Evolutionary conservation across 1,140 invertebrate species (phyloP).

Genomic region (Orchestia grillus): DNA sequence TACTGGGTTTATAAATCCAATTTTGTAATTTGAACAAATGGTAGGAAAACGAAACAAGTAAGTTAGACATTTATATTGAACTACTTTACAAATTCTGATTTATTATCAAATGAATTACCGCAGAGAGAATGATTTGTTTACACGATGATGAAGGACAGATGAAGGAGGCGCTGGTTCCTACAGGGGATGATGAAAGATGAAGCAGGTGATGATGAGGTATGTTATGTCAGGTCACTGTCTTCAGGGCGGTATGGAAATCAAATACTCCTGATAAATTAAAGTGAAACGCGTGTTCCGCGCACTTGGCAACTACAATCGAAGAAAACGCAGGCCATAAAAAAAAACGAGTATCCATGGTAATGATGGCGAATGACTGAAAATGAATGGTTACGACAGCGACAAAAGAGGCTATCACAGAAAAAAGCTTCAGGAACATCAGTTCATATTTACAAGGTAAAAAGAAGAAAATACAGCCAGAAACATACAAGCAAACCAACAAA

Average conservation of each 20-base stretch:
- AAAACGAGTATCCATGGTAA: not conserved
- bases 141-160: slow-evolving; percentile 40
- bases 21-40: not conserved
- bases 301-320: not conserved
- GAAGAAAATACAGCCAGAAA: not conserved
- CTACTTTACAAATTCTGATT: slow-evolving; percentile 34
- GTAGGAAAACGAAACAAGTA: slow-evolving; percentile 12
- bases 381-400: not conserved
- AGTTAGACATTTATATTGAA: slow-evolving; percentile 49
- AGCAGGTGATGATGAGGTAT: not conserved
- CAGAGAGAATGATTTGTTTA: slow-evolving; percentile 43
- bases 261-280: slow-evolving; percentile 4
- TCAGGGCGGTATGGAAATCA: not conserved
- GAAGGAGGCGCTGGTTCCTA: not conserved
- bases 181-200: not conserved
- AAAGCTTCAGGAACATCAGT: slow-evolving; percentile 21
- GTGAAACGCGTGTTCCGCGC: not conserved
- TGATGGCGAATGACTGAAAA: not conserved
- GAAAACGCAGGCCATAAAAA: not conserved
- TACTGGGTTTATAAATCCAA: too few species aligned
- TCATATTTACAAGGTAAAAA: slow-evolving; percentile 29
- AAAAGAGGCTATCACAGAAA: slow-evolving; percentile 48
- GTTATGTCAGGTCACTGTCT: slow-evolving; percentile 43
- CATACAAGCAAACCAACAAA: not conserved
- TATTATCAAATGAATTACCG: slow-evolving; percentile 27